Conservation (phyloP, 2,888 invertebrate genomes). For the Hartigia nigra region DNA sequence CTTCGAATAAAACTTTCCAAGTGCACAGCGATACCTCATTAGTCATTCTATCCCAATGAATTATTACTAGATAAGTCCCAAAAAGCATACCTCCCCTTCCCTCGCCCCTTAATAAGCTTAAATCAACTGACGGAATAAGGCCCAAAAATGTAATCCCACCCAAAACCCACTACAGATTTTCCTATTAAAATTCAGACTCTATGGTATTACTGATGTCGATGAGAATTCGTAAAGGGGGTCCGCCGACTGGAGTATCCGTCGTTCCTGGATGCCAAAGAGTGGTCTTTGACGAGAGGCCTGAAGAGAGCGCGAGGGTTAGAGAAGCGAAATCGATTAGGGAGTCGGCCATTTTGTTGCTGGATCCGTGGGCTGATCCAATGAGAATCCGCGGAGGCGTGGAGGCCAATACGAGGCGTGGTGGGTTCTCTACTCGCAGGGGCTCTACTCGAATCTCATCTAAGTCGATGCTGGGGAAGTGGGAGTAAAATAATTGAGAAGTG, state of each 20-base stretch:
- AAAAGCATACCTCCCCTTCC: not conserved
- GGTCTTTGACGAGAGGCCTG: not conserved
- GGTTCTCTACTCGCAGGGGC: not conserved
- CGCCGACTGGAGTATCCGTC: not conserved
- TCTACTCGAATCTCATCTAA: not conserved
- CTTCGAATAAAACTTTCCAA: not conserved
- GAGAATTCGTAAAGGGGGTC: not conserved
- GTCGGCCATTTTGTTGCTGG: slow-evolving; percentile 64
- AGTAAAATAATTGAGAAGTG: not conserved
- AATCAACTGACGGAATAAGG: not conserved
- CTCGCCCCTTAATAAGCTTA: not conserved
- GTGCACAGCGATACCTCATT: not conserved
- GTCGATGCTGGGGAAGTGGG: slow-evolving; percentile 5
- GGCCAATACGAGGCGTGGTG: slow-evolving; percentile 13
- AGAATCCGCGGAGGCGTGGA: slow-evolving; percentile 53
- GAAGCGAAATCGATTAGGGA: slow-evolving; percentile 59
- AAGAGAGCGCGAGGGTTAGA: slow-evolving; percentile 13
- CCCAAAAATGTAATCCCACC: not conserved
- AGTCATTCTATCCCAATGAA: not conserved
- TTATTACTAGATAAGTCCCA: not conserved
- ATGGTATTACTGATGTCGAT: not conserved
- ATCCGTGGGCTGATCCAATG: slow-evolving; percentile 42
- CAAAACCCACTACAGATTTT: not conserved
- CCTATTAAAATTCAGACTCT: not conserved
- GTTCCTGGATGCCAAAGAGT: not conserved